These are phyloP conservation scores for Fundulus diaphanus DNA, from an alignment of 2,797 vertebrate species.

Conservation along the genomic window DNA sequence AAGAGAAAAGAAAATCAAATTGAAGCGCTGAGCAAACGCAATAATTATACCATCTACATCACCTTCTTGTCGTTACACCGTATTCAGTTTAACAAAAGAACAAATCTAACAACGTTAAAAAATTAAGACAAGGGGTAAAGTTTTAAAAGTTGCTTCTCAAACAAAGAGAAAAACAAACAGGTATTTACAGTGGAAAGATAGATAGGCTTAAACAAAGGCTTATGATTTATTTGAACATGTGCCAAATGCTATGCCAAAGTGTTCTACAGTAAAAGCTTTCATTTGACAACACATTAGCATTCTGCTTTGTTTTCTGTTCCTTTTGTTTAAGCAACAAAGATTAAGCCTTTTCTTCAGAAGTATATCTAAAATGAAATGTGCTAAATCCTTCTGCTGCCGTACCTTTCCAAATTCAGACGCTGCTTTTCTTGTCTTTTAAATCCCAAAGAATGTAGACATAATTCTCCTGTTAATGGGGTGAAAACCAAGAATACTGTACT, in stretches of 20 bases:
- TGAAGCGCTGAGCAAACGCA: background rate
- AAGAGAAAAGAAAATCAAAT: background rate
- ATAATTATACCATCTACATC: background rate
- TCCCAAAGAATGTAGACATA: constrained; percentile 9
- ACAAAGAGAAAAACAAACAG: constrained; percentile 21
- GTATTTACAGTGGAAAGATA: constrained; percentile 31
- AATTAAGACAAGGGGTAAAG: constrained; percentile 19
- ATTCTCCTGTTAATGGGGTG: constrained; percentile 17
- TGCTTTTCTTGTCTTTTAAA: constrained; percentile 40
- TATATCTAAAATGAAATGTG: constrained; percentile 67
- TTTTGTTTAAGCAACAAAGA: constrained; percentile 70
- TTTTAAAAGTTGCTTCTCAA: constrained; percentile 25
- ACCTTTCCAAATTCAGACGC: constrained; percentile 57
- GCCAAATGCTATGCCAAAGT: constrained; percentile 36
- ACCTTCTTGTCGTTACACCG: background rate
- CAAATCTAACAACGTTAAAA: constrained; percentile 17
- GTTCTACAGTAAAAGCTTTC: constrained; percentile 59
- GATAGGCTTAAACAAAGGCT: constrained; percentile 43
- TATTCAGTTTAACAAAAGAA: background rate
- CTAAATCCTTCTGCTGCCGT: constrained; percentile 66
- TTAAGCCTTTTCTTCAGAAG: constrained; percentile 66
- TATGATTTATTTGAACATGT: constrained; percentile 61
- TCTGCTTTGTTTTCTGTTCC: constrained; percentile 58
- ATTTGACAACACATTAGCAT: constrained; percentile 64
- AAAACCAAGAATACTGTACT: constrained; percentile 72